These are phyloP conservation scores for Bergia puertoricense DNA, from an alignment of 92 coral and sea anemone species.

Conservation along the genomic window DNA sequence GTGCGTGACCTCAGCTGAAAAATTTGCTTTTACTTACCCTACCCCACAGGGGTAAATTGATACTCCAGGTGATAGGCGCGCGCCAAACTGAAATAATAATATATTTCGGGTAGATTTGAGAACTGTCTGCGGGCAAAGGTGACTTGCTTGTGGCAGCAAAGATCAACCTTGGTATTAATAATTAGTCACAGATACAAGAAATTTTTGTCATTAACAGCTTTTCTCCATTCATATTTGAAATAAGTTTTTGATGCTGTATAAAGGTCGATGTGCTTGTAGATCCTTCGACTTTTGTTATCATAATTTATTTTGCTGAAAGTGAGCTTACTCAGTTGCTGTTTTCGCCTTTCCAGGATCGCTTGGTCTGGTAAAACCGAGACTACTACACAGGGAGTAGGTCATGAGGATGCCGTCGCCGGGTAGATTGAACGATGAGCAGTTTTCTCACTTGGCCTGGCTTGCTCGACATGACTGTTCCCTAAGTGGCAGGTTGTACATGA, in stretches of 20 bases:
- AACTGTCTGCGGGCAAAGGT: neutral
- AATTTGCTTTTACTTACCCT: neutral
- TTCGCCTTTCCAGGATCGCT: neutral
- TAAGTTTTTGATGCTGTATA: neutral
- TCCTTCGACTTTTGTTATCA: neutral
- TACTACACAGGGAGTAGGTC: neutral
- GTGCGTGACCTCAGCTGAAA: neutral
- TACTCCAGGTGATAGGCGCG: slow-evolving; percentile 47
- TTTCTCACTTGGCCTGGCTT: slow-evolving; percentile 68
- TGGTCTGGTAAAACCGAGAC: neutral
- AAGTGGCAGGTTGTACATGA: slow-evolving; percentile 70
- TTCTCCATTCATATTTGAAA: neutral
- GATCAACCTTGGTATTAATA: neutral
- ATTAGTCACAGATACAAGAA: neutral
- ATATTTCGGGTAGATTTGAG: too few species aligned
- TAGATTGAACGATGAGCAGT: slow-evolving; percentile 80
- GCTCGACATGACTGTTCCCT: slow-evolving; percentile 78
- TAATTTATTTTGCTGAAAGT: neutral
- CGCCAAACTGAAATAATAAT: slow-evolving; percentile 44
- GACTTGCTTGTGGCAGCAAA: neutral
- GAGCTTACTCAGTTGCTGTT: too few species aligned
- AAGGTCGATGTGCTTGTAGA: neutral
- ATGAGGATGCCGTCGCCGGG: slow-evolving; percentile 77
- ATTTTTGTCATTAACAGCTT: neutral
- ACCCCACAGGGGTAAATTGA: slow-evolving; percentile 12